Conservation (phyloP, 1,140 invertebrate genomes). For the Hylaeus volcanicus region DNA sequence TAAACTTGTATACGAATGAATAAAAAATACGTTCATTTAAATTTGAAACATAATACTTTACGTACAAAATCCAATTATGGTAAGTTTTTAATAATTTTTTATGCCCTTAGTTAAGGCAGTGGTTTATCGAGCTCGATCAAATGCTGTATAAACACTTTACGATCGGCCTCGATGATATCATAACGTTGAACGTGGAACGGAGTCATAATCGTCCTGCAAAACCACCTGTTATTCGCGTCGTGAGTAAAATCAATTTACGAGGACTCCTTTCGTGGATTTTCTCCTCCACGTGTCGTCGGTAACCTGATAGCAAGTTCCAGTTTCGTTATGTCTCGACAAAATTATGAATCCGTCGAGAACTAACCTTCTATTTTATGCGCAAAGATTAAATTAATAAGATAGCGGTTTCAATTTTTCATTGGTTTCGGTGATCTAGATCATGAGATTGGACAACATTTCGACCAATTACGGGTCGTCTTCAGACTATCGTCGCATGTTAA, state of each 20-base stretch:
- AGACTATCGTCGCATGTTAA: too few relatives aligned
- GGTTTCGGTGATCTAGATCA: too few relatives aligned
- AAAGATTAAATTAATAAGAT: too few relatives aligned
- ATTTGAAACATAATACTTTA: too few relatives aligned
- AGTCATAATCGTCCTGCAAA: neutral
- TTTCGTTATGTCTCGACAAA: neutral
- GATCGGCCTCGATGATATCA: neutral
- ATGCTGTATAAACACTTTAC: neutral
- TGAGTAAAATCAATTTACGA: slow-evolving; percentile 3
- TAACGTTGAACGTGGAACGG: neutral
- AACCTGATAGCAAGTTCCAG: neutral
- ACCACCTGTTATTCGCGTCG: slow-evolving; percentile 7
- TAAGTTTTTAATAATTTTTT: neutral
- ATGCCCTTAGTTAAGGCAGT: neutral
- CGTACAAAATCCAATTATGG: too few relatives aligned
- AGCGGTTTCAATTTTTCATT: too few relatives aligned
- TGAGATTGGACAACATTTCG: too few relatives aligned
- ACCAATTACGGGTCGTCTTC: too few relatives aligned
- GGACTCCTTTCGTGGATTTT: neutral
- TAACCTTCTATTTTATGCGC: neutral
- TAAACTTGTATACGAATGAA: too few relatives aligned
- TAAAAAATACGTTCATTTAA: too few relatives aligned
- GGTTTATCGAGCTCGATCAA: slow-evolving; percentile 16
- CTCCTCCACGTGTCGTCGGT: neutral
- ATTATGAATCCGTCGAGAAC: neutral